Conservation (phyloP, 2,113 vertebrate species). For the Tichodroma muraria region DNA sequence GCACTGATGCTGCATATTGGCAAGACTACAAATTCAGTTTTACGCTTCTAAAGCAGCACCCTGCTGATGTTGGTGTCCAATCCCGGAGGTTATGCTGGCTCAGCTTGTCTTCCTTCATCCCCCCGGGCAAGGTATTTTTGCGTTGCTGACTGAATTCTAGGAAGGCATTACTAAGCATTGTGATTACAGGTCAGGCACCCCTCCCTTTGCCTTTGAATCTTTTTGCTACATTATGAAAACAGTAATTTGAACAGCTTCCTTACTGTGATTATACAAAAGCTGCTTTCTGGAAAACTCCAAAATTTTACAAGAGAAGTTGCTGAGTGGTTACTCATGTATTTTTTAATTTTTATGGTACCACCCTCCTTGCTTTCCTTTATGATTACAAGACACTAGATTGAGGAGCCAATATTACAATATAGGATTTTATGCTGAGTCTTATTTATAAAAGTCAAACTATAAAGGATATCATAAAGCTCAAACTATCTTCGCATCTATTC, state of each 20-base stretch:
- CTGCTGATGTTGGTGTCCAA: conserved; percentile 40
- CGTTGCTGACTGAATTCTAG: conserved; percentile 21
- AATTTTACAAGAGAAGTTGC: conserved; percentile 9
- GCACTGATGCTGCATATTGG: background rate
- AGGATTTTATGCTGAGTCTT: background rate
- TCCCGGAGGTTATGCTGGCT: conserved; percentile 44
- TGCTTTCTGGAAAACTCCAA: background rate
- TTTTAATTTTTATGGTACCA: background rate
- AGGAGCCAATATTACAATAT: background rate
- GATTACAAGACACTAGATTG: background rate
- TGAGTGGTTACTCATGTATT: background rate
- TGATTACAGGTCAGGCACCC: conserved; percentile 52
- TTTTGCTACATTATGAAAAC: conserved; percentile 2
- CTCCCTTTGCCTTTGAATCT: conserved; percentile 31
- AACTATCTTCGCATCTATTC: background rate
- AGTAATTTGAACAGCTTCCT: conserved; percentile 47
- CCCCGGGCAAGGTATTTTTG: conserved; percentile 38
- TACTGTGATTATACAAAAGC: conserved; percentile 19
- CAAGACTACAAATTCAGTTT: conserved; percentile 9
- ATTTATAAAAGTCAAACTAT: background rate
- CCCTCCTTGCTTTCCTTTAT: background rate
- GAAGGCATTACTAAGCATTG: conserved; percentile 59
- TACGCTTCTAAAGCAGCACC: conserved; percentile 5
- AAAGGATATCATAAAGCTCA: background rate
- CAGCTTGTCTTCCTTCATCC: conserved; percentile 38